A percentile compares a stretch with the other conserved stretches of the same genome.
These are phyloP conservation scores for Pelosia muscerda DNA, from an alignment of 2,888 invertebrate species.

Conservation along the genomic window DNA sequence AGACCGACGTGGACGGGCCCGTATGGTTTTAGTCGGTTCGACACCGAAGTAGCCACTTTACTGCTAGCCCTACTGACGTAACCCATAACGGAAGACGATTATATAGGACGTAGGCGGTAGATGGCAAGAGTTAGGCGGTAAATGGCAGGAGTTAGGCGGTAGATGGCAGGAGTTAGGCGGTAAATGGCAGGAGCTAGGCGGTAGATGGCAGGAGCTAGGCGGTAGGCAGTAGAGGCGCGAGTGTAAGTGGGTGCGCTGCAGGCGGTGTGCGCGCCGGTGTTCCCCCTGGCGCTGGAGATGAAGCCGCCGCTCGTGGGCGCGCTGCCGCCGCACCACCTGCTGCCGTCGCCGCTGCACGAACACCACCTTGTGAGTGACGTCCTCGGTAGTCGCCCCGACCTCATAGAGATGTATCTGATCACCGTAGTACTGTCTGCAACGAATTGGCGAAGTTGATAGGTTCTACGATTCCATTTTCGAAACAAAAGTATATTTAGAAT, in stretches of 20 bases:
- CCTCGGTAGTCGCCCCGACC: conserved; percentile 35
- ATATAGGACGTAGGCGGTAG: background rate
- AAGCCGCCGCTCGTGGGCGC: conserved; percentile 84
- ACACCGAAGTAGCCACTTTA: too few relatives aligned
- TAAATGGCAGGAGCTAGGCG: background rate
- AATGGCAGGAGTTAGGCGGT: background rate
- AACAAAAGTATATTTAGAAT: too few relatives aligned
- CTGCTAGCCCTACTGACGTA: too few relatives aligned
- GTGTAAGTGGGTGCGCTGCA: conserved; percentile 51
- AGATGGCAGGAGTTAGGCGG: background rate
- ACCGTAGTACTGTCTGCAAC: background rate
- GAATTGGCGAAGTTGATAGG: background rate
- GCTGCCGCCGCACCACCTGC: conserved; percentile 84
- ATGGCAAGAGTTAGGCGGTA: background rate
- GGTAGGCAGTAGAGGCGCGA: background rate
- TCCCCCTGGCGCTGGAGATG: conserved; percentile 85
- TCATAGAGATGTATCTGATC: conserved; percentile 19
- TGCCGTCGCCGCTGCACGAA: conserved; percentile 89
- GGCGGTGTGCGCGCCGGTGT: conserved; percentile 84
- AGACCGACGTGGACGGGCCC: too few relatives aligned
- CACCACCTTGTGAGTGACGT: conserved; percentile 87
- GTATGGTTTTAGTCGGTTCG: too few relatives aligned
- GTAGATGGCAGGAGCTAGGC: background rate
- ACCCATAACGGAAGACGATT: background rate
- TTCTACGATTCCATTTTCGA: background rate